Percentiles rank a stretch among this genome's conserved stretches.
These are phyloP conservation scores for Drosophila austrosaltans DNA, from an alignment of 2,888 invertebrate genomes.

Conservation along the genomic window DNA sequence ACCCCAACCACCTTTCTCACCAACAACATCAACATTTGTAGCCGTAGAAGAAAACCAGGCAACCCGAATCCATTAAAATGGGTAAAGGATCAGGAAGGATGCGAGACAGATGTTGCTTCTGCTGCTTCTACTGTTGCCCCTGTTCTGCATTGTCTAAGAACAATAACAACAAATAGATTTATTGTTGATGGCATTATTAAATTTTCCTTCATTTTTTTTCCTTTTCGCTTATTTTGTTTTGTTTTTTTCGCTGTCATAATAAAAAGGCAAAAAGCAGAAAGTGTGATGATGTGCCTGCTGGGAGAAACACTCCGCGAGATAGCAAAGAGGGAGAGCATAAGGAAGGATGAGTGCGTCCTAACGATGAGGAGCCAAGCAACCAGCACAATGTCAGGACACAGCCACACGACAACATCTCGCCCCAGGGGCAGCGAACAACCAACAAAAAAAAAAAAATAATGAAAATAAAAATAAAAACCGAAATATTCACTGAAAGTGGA, in stretches of 20 bases:
- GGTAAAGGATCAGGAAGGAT: conserved; percentile 36
- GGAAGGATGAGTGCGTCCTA: conserved; percentile 41
- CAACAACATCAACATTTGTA: background rate
- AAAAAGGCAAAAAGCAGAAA: conserved; percentile 51
- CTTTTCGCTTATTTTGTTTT: conserved; percentile 17
- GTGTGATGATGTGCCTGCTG: conserved; percentile 31
- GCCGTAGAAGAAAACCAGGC: background rate
- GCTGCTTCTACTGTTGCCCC: conserved; percentile 12
- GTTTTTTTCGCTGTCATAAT: conserved; percentile 59
- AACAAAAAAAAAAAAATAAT: conserved; percentile 24
- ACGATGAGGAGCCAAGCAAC: conserved; percentile 43
- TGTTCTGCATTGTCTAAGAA: conserved; percentile 52
- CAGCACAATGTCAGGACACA: conserved; percentile 58
- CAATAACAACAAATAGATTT: conserved; percentile 73
- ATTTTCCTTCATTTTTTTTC: conserved; percentile 55
- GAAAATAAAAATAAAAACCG: conserved; percentile 2
- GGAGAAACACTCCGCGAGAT: conserved; percentile 55
- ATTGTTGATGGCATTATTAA: conserved; percentile 80
- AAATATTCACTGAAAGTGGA: conserved; percentile 14
- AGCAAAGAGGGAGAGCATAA: conserved; percentile 47
- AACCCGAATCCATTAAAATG: conserved; percentile 40
- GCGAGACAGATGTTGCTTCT: conserved; percentile 14
- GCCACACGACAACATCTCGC: conserved; percentile 67
- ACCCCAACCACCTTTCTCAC: background rate
- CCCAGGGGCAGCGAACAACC: conserved; percentile 48